phyloP scores from a whole-genome alignment of 2,888 invertebrate genomes.

The Trypoxylon attenuatum region DNA sequence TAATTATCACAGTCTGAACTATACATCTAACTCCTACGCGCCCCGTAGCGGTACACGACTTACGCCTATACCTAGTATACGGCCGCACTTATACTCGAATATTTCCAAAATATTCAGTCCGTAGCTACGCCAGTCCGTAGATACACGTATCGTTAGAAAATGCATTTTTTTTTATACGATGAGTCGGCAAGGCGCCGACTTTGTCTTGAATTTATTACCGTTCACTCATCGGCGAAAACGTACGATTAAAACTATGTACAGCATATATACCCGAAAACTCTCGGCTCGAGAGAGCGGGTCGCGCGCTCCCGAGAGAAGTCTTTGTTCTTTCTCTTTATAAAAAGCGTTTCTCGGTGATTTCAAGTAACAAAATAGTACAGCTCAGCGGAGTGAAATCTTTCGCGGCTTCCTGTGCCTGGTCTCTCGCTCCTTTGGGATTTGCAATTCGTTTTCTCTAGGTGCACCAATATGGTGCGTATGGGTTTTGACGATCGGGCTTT shows the following conservation, averaged over 20 bases:
- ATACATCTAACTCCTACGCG: conserved; percentile 61
- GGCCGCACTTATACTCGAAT: conserved; percentile 35
- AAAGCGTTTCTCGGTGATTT: conserved; percentile 1
- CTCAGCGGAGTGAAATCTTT: conserved; percentile 7
- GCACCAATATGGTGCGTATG: conserved; percentile 73
- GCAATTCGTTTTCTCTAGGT: conserved; percentile 32
- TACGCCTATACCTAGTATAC: conserved; percentile 28
- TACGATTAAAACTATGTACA: conserved; percentile 14
- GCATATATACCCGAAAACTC: background rate
- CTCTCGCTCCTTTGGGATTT: conserved; percentile 17
- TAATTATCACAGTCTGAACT: conserved; percentile 72
- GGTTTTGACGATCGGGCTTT: conserved; percentile 42
- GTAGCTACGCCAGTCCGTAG: conserved; percentile 26
- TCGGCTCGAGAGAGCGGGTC: background rate
- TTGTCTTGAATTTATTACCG: background rate
- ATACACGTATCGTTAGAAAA: conserved; percentile 22
- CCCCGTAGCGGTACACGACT: conserved; percentile 35
- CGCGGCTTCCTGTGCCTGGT: conserved; percentile 5
- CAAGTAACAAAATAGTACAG: conserved; percentile 34
- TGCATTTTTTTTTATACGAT: conserved; percentile 11
- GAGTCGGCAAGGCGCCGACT: conserved; percentile 3
- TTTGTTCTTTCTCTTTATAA: conserved; percentile 7
- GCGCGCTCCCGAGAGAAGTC: background rate
- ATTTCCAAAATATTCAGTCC: conserved; percentile 42
- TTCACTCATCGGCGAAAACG: background rate